phyloP scores from a whole-genome alignment of 2,113 vertebrate species.

The Glareola pratincola region DNA sequence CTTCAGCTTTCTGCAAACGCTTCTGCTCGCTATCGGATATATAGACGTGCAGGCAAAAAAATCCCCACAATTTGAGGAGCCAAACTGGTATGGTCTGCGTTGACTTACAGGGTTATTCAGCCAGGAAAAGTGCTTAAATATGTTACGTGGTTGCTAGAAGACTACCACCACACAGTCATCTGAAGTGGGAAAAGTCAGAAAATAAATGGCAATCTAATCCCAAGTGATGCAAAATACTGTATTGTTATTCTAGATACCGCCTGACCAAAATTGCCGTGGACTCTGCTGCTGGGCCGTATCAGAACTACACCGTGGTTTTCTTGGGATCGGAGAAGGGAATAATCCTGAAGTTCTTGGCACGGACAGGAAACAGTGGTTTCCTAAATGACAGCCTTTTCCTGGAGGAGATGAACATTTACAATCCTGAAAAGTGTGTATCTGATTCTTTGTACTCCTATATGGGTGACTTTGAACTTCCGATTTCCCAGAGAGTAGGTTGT shows the following conservation, averaged over 20 bases:
- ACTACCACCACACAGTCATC: neutral
- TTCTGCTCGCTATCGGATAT: neutral
- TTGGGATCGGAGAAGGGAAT: conserved; percentile 97
- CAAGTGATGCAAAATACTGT: neutral
- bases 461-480: conserved; percentile 1
- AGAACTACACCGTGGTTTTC: conserved; percentile 94
- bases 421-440: conserved; percentile 90
- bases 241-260: conserved; percentile 84
- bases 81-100: neutral
- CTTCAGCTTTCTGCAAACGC: neutral
- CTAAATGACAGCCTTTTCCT: conserved; percentile 96
- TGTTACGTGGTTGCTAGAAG: conserved; percentile 23
- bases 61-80: neutral
- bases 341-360: conserved; percentile 95
- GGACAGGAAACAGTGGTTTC: conserved; percentile 86
- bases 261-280: conserved; percentile 96
- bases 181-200: conserved; percentile 13
- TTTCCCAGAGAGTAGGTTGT: neutral
- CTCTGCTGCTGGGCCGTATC: conserved; percentile 86
- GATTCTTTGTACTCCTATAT: conserved; percentile 14
- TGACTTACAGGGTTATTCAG: neutral
- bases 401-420: conserved; percentile 96
- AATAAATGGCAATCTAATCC: neutral
- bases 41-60: neutral
- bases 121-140: neutral